Evolutionary conservation across 2,113 vertebrate species (phyloP).

Genomic region (Chelonoidis abingdonii): DNA sequence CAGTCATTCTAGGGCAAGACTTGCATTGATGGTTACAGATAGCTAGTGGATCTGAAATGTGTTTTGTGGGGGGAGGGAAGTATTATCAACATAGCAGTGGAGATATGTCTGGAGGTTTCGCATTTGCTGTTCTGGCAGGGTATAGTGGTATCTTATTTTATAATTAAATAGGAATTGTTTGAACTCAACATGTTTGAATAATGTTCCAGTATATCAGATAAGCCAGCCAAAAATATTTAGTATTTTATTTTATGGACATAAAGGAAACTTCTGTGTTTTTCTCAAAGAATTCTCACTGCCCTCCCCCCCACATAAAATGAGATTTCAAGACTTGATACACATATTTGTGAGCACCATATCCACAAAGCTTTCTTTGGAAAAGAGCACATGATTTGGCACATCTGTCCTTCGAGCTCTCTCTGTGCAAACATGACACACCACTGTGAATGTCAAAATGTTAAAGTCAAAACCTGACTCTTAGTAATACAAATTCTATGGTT

Average conservation of each 20-base stretch:
- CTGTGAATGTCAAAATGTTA: not conserved
- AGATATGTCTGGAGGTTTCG: no score
- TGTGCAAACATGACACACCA: no score
- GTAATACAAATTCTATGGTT: no score
- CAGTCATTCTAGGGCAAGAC: no score
- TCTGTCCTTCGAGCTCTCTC: no score
- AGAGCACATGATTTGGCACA: no score
- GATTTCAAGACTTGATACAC: conserved; percentile 23
- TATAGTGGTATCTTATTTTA: not conserved
- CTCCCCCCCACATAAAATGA: not conserved
- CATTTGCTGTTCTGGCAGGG: no score
- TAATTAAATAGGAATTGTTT: conserved; percentile 23
- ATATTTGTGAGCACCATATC: not conserved
- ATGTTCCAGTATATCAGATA: conserved; percentile 5
- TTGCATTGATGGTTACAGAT: no score
- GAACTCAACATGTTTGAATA: conserved; percentile 10
- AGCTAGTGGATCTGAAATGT: no score
- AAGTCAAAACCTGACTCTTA: not conserved
- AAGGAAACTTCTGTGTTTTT: not conserved
- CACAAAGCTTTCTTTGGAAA: not conserved
- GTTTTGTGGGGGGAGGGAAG: no score
- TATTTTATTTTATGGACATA: not conserved
- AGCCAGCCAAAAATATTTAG: not conserved
- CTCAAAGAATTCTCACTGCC: not conserved
- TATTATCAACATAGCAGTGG: no score